These are phyloP conservation scores for Eugnorisma glareosa DNA, from an alignment of 2,888 invertebrate genomes.

Conservation along the genomic window DNA sequence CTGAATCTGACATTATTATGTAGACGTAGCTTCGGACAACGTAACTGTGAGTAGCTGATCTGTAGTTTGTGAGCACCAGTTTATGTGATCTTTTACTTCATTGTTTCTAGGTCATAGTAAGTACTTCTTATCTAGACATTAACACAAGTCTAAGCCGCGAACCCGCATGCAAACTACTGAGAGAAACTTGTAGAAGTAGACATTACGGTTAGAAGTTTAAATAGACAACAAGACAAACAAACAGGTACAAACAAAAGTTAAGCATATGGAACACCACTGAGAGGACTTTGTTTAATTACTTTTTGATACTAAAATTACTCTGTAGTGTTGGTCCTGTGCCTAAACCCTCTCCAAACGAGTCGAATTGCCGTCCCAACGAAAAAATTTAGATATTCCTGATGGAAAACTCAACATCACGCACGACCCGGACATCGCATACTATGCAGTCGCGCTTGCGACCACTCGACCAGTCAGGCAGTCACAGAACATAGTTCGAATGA, in stretches of 20 bases:
- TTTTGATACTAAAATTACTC: background rate
- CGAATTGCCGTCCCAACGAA: too few relatives aligned
- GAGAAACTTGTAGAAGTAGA: slow-evolving; percentile 19
- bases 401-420: too few relatives aligned
- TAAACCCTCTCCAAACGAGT: too few relatives aligned
- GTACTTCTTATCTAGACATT: background rate
- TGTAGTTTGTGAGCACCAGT: background rate
- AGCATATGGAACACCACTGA: background rate
- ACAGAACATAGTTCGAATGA: too few relatives aligned
- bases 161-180: slow-evolving; percentile 21
- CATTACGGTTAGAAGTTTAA: slow-evolving; percentile 13
- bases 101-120: background rate
- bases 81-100: background rate
- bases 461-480: too few relatives aligned
- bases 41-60: too few relatives aligned
- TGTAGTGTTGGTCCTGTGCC: background rate
- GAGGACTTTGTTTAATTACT: slow-evolving; percentile 10
- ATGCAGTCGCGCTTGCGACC: too few relatives aligned
- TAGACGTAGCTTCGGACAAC: background rate
- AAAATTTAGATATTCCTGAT: too few relatives aligned
- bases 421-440: too few relatives aligned
- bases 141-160: background rate
- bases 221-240: slow-evolving; percentile 16
- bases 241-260: slow-evolving; percentile 7
- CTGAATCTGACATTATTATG: background rate